Percentiles rank a stretch among this genome's conserved stretches.
These are phyloP conservation scores for Nestor notabilis DNA, from an alignment of 2,113 vertebrate genomes.

Conservation along the genomic window DNA sequence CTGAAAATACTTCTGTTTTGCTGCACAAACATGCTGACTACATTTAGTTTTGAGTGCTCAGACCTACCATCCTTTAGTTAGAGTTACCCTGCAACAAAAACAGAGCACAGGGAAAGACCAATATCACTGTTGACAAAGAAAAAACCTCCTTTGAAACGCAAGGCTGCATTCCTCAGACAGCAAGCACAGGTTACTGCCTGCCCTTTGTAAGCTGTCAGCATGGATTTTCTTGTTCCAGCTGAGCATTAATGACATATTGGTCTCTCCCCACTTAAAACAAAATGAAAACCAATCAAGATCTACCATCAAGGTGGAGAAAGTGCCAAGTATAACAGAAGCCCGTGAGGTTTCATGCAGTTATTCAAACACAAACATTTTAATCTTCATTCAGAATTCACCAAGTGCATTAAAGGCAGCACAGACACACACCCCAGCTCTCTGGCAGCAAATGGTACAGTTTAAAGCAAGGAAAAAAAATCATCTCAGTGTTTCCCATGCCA, in stretches of 20 bases:
- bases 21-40: slow-evolving; percentile 2
- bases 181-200: neutral
- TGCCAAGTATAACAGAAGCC: slow-evolving; percentile 78
- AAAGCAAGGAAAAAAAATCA: slow-evolving; percentile 78
- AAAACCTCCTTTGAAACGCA: neutral
- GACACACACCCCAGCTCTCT: slow-evolving; percentile 77
- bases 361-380: slow-evolving; percentile 69
- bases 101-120: slow-evolving; percentile 75
- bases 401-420: slow-evolving; percentile 78
- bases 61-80: slow-evolving; percentile 41
- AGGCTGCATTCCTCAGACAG: neutral
- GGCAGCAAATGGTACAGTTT: slow-evolving; percentile 77
- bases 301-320: slow-evolving; percentile 65
- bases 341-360: slow-evolving; percentile 82
- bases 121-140: slow-evolving; percentile 47
- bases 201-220: neutral
- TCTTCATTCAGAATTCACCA: slow-evolving; percentile 76
- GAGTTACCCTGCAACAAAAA: slow-evolving; percentile 43
- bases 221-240: neutral
- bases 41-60: neutral
- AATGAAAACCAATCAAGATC: neutral
- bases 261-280: slow-evolving; percentile 67
- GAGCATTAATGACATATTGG: slow-evolving; percentile 61
- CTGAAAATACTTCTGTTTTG: neutral
- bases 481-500: slow-evolving; percentile 78